Evolutionary conservation across 1,140 invertebrate genomes (phyloP), one percentile per base, ranked within the genome.

Genomic region (Bathynomus jamesi): DNA sequence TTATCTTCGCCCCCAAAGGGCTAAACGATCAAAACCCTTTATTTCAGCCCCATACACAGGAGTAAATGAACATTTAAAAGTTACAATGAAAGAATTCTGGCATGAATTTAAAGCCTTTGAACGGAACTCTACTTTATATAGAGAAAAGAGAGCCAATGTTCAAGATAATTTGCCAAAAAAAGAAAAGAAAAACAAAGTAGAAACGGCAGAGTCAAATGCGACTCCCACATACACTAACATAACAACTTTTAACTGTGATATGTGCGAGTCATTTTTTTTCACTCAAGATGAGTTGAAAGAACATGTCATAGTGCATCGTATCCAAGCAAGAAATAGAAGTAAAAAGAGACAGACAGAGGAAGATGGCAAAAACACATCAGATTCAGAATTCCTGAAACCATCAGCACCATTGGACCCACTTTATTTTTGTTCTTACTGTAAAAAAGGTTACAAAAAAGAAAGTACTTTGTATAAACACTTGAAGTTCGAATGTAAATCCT

Each of bases 1-100:
- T 29, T 17, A 60, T 13, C 21, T 28, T 0, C 32, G 67, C 24
- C 46, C 46, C n/a, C 67, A 69, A 28, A 13, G 13, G 8, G 67
- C 67, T 17, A 69, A 61, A 24, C 40, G 67, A 11, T 69, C 67
- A 11, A 69, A 28, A 29, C 29, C 21, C 2, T 53, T 53, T 53
- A 11, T 11, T 53, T 53, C 40, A 11, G 2, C 21, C 2, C 40
- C 40, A 53, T 53, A 53, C 21, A 17, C 40, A 1, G 40, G 40
- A 5, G 40, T 53, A 5, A 53, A 53, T 21, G 40, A 53, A 2
- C 40, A 53, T 53, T 21, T 53, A 53, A 53, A 53, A 5, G 40
- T 53, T 11, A 53, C 40, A 17, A 3, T 53, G 2, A 11, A 53
- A 1, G 40, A 53, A 3, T 53, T 53, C 21, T 53, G 40, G 40